Evolutionary conservation across 2,888 invertebrate species (phyloP), one percentile per base, ranked within the genome.

Genomic region (Heterodera filipjevi): DNA sequence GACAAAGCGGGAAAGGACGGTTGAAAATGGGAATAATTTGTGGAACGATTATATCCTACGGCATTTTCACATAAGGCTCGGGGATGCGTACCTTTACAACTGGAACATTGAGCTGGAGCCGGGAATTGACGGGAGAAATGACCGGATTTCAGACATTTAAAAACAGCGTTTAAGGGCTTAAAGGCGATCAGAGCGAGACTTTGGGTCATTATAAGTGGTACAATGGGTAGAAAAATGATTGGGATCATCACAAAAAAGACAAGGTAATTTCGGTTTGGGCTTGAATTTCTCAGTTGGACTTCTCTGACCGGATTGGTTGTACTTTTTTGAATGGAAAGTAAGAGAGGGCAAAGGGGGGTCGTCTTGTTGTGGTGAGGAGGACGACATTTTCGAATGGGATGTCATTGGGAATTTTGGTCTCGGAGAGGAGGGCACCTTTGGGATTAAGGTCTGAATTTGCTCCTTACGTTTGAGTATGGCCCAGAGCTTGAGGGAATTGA

Each of bases 391-490:
- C 0, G 49, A 49, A 3, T 19, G 46, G 46, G 46, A 10, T 27
- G 71, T 46, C 10, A n/a, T n/a, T 10, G 3, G 27, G n/a, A 30
- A 27, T 30, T 10, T 3, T n/a, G 2, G 39, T 12, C 39, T 39
- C 2, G 39, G 39, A 39, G 39, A 39, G 12, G 2, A 14, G 3
- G 22, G 39, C 14, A 35, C 35, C 22, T 70, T 70, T n/a, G 71
- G 46, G n/a, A 6, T 22, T 10, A 70, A 30, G 22, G 71, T 27
- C 30, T 70, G 27, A 12, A 70, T 70, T 70, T 70, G 71, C 46
- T n/a, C n/a, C 8, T 70, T 70, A 2, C 71, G n/a, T n/a, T 70
- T 70, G 39, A 70, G 30, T 5, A 70, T 70, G 71, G 39, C 5
- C 10, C 46, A 30, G 22, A 53, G 22, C 22, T 53, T 53, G n/a